Evolutionary conservation across 2,113 vertebrate species (phyloP).

Genomic region (Callopanchax toddi): DNA sequence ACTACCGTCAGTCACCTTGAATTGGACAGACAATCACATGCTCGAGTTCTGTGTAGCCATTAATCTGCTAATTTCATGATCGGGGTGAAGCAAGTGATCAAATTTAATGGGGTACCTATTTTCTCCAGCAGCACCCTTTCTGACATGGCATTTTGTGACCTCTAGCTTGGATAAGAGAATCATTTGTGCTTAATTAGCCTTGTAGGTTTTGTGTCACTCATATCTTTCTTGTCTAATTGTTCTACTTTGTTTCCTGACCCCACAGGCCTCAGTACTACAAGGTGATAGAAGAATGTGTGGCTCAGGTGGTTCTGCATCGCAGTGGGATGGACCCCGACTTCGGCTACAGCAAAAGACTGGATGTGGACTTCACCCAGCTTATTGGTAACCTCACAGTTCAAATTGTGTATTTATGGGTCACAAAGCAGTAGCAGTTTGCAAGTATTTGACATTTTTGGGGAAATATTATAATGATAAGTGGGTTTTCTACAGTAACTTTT

Average conservation of each 20-base stretch:
- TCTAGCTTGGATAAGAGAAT: slow-evolving; percentile 66
- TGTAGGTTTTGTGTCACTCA: slow-evolving; percentile 67
- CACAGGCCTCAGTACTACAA: slow-evolving; percentile 96
- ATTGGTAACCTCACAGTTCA: slow-evolving; percentile 81
- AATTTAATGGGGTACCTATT: slow-evolving; percentile 69
- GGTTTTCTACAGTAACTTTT: no score
- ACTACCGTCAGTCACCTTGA: slow-evolving; percentile 77
- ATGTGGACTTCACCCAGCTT: slow-evolving; percentile 91
- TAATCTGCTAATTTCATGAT: slow-evolving; percentile 77
- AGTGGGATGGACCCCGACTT: slow-evolving; percentile 96
- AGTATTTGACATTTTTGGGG: slow-evolving; percentile 6
- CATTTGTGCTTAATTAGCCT: slow-evolving; percentile 71
- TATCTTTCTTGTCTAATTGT: slow-evolving; percentile 63
- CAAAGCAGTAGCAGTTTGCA: neutral
- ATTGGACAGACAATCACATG: slow-evolving; percentile 63
- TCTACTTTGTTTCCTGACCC: slow-evolving; percentile 51
- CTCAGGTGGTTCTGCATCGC: slow-evolving; percentile 93
- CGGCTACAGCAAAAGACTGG: slow-evolving; percentile 88
- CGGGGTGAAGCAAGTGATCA: slow-evolving; percentile 69
- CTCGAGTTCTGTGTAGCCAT: slow-evolving; percentile 40
- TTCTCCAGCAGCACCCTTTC: slow-evolving; percentile 49
- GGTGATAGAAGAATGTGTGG: slow-evolving; percentile 94
- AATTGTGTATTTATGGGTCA: neutral
- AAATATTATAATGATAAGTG: slow-evolving; percentile 36
- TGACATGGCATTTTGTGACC: slow-evolving; percentile 74